Base-by-base conservation (phyloP, 2,888 invertebrate species). In the Pseudococcus longispinus region DNA sequence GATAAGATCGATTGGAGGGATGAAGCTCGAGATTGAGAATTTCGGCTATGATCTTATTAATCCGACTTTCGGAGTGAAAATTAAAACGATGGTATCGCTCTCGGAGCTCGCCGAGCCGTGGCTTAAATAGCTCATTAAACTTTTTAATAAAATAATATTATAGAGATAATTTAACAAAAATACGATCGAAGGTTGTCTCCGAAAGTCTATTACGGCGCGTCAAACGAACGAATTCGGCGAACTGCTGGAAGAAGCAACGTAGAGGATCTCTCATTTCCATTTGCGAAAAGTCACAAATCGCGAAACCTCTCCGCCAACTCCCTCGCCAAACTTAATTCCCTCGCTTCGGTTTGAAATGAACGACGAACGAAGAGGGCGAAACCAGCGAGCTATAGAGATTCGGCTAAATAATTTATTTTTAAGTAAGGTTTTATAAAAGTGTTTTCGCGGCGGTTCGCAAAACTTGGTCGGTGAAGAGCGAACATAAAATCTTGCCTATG, bases 321-420 rank as follows among this genome's bases (percentile, higher is more conserved):
- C 15, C 18, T 70, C 29, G 29, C 29, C 3, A 29, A 70, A 70
- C 70, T 70, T 70, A 70, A 70, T 70, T 70, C 70, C 29, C 29
- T 70, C 65, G 65, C 4, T 15, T 55, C 60, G 29, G 70, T 18
- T 70, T 32, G 70, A 13, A 26, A 26, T 26, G 65, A 26, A 26
- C 26, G 70, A 18, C 11, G 70, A 70, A 29, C 29, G 70, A 26
- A 46, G 44, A 46, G 44, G 13, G 44, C 0, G 9, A 15, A 60
- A 29, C 70, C 15, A 6, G 13, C 15, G 29, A n/a, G n/a, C 65
- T 65, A 8, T 5, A 37, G 37, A 32, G 42, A 80, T 80, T 80
- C 77, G 42, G 77, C 42, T 80, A 42, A 80, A 80, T 80, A 80
- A 80, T 80, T 80, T 80, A 80, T 80, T 80, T 80, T 80, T 80